Base-by-base conservation (phyloP, 2,888 invertebrate species). In the Zelleria hepariella region DNA sequence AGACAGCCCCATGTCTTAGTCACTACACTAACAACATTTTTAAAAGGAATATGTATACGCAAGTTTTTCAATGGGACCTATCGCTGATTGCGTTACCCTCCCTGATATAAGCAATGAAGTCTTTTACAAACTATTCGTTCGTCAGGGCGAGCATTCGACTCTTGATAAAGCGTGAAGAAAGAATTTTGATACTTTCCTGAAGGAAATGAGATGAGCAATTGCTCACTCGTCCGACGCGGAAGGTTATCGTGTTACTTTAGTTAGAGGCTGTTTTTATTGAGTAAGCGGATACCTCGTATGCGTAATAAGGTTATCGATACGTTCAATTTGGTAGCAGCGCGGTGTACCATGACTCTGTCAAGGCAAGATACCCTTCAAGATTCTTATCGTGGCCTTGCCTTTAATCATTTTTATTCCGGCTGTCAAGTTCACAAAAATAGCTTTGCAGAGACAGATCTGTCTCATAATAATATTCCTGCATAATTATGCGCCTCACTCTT, bases 111-210 rank as follows among this genome's bases (percentile, higher is more conserved):
- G 23, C 57, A 82, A 82, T 85, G 84, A 84, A 86, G 80, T 82
- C 80, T 82, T 85, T 58, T 83, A 80, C 80, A 78, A 83, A 85
- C 84, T 86, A 86, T 82, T 78, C 80, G 76, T 72, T 76, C 80
- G 76, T 72, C 76, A 73, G 78, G 78, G 82, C 73, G 75, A 72
- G 77, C 78, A 76, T 80, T 82, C 82, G 73, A 81, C 80, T 81
- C 79, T 52, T 15, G 6, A 15, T 4, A 15, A 15, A 42, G 32
- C 32, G 32, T 15, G 32, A 42, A 15, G 32, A 15, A 15, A 42
- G 32, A 42, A 42, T 68, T 59, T 76, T 71, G 77, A 69, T 74
- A 65, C 59, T 65, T 65, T 42, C 32, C 15, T 42, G 15, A 42
- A 42, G 32, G 32, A 42, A 42, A 42, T 42, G 32, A 42, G 32